Base-by-base conservation (phyloP, 1,140 invertebrate species). In the Pygmarrhopalites habei region DNA sequence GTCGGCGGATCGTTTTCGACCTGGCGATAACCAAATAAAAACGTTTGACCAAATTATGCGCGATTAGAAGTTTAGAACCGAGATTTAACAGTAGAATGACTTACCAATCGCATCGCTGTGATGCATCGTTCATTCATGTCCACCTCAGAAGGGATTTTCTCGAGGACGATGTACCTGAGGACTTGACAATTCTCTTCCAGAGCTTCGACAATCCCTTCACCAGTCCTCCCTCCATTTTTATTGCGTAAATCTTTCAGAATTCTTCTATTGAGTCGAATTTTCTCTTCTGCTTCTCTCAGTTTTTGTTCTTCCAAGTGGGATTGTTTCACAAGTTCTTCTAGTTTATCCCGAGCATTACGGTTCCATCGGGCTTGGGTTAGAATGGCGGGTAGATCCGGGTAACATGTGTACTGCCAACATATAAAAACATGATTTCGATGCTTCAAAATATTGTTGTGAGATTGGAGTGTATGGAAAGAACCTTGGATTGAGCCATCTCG, bases 401-500 rank as follows among this genome's bases (percentile, higher is more conserved):
- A 49, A 19, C 46, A 12, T 49, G 19, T 10, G 23, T 49, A 49
- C 46, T 49, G 10, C 12, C 52, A 55, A 28, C 26, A 55, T 55
- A 14, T 14, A 29, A 55, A 25, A 21, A 55, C 5, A 25, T 55
- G 14, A 15, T 55, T 15, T 15, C 15, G 15, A 19, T 32, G 10
- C 19, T 14, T 55, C 19, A 15, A 55, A 19, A 15, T 29, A 19
- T 51, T 10, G 39, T 7, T 35, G 28, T 35, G 19, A 35, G 7
- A 26, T 30, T 32, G 25, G 32, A 59, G 10, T 32, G 2, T 41
- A 17, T 29, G 5, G 12, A 30, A 51, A 14, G 25, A 28, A 60
- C 59, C 39, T 44, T 47, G 4, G 52, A 56, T 46, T 26, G 23
- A 25, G 47, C 35, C 17, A 15, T 29, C 12, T 62, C 60, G 23